phyloP scores from a whole-genome alignment of 2,797 vertebrate species.

The Glossophaga mutica region DNA sequence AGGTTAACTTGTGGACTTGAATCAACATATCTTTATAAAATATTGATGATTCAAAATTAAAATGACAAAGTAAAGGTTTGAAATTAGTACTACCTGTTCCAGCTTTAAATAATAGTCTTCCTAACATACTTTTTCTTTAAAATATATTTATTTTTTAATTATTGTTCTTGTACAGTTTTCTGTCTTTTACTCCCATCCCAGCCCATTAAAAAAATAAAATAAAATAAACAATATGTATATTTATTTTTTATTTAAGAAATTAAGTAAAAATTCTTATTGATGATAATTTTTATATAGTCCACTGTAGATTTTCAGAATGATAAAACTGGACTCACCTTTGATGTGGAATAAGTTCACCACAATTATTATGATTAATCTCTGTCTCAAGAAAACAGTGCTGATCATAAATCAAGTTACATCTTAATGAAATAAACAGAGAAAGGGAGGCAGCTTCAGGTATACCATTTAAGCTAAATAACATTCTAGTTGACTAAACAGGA shows the following conservation, averaged over 20 bases:
- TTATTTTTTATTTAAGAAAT: background rate
- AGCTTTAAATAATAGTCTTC: background rate
- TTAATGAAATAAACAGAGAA: conserved; percentile 15
- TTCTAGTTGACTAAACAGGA: background rate
- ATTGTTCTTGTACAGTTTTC: too few relatives aligned
- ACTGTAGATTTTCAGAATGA: conserved; percentile 12
- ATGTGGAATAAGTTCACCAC: background rate
- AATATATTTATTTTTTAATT: background rate
- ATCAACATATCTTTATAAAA: background rate
- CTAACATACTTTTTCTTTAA: background rate
- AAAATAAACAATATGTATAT: too few relatives aligned
- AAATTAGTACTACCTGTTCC: background rate
- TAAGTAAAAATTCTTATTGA: background rate
- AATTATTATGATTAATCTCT: conserved; percentile 3
- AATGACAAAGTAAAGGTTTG: background rate
- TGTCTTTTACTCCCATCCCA: too few relatives aligned
- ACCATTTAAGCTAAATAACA: background rate
- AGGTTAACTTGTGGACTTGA: background rate
- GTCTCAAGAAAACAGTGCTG: background rate
- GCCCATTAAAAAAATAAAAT: too few relatives aligned
- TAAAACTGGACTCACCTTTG: background rate
- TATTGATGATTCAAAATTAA: background rate
- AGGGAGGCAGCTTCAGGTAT: background rate
- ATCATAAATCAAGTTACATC: background rate
- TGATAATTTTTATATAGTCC: background rate